phyloP scores from a whole-genome alignment of 2,113 vertebrate genomes.

The Solea solea region DNA sequence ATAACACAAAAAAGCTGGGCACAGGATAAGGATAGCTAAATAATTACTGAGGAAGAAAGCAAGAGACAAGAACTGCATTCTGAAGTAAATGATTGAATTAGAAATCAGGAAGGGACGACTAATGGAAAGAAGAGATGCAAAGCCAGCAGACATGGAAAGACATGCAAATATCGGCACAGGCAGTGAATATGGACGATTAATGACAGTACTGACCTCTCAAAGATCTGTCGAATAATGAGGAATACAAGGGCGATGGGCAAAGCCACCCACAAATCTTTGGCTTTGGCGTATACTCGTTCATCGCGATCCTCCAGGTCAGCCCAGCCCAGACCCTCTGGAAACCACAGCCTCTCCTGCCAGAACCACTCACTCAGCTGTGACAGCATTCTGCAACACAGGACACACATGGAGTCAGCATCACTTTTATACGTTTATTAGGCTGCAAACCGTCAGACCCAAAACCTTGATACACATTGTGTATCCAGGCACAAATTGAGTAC shows the following conservation, averaged over 20 bases:
- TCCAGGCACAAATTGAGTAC: not conserved
- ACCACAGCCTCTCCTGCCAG: conserved; percentile 95
- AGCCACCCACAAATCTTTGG: conserved; percentile 87
- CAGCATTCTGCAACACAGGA: conserved; percentile 84
- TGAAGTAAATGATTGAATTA: conserved; percentile 9
- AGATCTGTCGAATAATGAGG: conserved; percentile 89
- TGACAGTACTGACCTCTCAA: conserved; percentile 86
- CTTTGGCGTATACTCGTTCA: conserved; percentile 89
- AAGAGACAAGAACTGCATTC: not conserved
- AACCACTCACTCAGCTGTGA: conserved; percentile 87
- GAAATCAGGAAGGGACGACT: not conserved
- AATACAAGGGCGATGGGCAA: conserved; percentile 90
- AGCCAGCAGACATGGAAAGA: not conserved
- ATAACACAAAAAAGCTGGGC: not conserved
- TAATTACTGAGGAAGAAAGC: not conserved
- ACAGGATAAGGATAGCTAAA: not conserved
- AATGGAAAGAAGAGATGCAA: not conserved
- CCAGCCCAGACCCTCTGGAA: conserved; percentile 92
- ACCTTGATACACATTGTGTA: not conserved
- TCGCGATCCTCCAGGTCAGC: conserved; percentile 90
- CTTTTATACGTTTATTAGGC: not conserved
- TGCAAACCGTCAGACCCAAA: not conserved
- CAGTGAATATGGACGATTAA: not conserved
- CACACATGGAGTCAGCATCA: conserved; percentile 14
- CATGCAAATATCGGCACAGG: not conserved